Base-by-base conservation (phyloP, 2,888 invertebrate species). In the Hyles lineata region DNA sequence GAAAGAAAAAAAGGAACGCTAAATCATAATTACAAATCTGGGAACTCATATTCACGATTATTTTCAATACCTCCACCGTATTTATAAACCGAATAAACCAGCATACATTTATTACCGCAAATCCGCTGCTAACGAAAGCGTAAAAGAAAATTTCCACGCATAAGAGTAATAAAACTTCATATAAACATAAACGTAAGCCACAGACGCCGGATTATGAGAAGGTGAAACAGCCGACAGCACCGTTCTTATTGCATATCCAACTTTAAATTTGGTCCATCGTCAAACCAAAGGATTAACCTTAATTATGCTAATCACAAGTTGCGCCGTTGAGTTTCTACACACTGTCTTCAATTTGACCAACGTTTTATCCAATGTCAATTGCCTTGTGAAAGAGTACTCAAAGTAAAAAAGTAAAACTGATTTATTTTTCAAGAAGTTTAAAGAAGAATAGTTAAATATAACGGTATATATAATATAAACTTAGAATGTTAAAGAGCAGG, bases 231-330 rank as follows among this genome's bases (percentile, higher is more conserved):
- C 72, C 72, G 63, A 19, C 74, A 76, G 83, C 78, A 75, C 67
- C 73, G 75, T 67, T 77, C 75, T 76, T 76, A 82, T 78, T 78
- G 73, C 78, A 73, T 50, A 67, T 67, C 50, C 76, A 84, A 83
- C 77, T 84, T 78, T 69, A 74, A 72, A 74, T 73, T 76, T 73
- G 74, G 72, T 60, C 76, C 72, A 73, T 73, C 73, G 74, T 79
- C 61, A 67, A 67, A 43, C 17, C 63, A 72, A 72, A 69, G 61
- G 72, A 63, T 74, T 72, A 69, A 50, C 74, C 61, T 75, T 79
- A 76, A 84, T 82, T 78, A 80, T 80, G 79, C 72, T 83, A 80
- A 82, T 80, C 76, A 74, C 73, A 74, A 73, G 76, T 74, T 76
- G 74, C 60, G 60, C 35, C 50, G 70, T 72, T 72, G 3, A 35